phyloP scores from a whole-genome alignment of 2,797 vertebrate species.

The Microctenopoma lineatum region DNA sequence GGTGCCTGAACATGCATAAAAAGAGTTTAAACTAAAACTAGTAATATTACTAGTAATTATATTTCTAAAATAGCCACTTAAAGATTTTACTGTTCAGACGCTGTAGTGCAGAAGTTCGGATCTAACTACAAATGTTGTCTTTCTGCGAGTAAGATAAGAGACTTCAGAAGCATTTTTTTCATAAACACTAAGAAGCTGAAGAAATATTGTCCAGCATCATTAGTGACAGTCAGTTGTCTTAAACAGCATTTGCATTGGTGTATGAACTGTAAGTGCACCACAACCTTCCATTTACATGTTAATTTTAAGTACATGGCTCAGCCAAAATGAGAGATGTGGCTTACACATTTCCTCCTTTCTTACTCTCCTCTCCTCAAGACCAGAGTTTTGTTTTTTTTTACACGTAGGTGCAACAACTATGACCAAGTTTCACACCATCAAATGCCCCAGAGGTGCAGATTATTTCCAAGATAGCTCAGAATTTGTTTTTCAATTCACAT shows the following conservation, averaged over 20 bases:
- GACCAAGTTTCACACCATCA: neutral
- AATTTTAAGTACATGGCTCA: conserved; percentile 11
- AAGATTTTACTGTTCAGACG: neutral
- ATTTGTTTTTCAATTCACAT: neutral
- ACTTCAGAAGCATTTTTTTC: neutral
- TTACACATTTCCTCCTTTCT: conserved; percentile 43
- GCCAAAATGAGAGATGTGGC: conserved; percentile 39
- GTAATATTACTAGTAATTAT: neutral
- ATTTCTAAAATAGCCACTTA: too few relatives aligned
- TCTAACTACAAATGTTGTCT: neutral
- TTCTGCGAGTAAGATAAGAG: neutral
- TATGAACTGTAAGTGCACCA: neutral
- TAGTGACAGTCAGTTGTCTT: neutral
- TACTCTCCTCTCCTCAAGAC: neutral
- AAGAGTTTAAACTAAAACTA: neutral
- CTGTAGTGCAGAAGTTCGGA: neutral
- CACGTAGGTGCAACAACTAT: conserved; percentile 16
- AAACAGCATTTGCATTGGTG: neutral
- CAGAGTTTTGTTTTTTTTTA: conserved; percentile 24
- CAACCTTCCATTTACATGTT: conserved; percentile 13
- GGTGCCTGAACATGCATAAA: neutral
- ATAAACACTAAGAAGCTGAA: neutral
- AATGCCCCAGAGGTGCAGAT: neutral
- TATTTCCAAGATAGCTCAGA: neutral
- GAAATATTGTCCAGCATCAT: neutral